phyloP scores from a whole-genome alignment of 2,797 vertebrate genomes.

The Pelochelys cantorii region DNA sequence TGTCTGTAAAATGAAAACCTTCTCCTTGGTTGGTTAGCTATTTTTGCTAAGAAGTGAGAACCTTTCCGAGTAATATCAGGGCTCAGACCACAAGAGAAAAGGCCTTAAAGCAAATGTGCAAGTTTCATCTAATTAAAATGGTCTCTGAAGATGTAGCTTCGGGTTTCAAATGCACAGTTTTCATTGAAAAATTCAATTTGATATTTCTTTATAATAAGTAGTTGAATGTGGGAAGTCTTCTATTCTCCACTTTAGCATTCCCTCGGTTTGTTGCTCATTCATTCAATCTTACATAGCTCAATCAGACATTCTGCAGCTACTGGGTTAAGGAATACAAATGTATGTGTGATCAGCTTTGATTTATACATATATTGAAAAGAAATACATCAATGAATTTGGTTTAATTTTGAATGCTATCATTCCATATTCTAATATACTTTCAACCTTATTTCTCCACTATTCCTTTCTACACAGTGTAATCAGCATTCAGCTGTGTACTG shows the following conservation, averaged over 20 bases:
- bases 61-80: background rate
- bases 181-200: background rate
- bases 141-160: background rate
- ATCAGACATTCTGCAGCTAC: background rate
- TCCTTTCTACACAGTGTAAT: constrained; percentile 13
- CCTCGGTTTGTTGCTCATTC: background rate
- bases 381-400: constrained; percentile 31
- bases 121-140: background rate
- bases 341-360: constrained; percentile 26
- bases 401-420: constrained; percentile 52
- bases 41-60: background rate
- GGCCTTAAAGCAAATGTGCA: background rate
- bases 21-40: background rate
- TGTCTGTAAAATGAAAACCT: background rate
- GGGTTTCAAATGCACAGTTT: constrained; percentile 21
- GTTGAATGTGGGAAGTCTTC: background rate
- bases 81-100: constrained; percentile 13
- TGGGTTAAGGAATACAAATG: constrained; percentile 32
- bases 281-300: background rate
- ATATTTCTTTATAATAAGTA: background rate
- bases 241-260: background rate
- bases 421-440: background rate
- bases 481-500: background rate
- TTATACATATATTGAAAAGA: constrained; percentile 42
- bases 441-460: constrained; percentile 9